Conservation (phyloP, 2,797 vertebrate species). For the Amblyraja radiata region DNA sequence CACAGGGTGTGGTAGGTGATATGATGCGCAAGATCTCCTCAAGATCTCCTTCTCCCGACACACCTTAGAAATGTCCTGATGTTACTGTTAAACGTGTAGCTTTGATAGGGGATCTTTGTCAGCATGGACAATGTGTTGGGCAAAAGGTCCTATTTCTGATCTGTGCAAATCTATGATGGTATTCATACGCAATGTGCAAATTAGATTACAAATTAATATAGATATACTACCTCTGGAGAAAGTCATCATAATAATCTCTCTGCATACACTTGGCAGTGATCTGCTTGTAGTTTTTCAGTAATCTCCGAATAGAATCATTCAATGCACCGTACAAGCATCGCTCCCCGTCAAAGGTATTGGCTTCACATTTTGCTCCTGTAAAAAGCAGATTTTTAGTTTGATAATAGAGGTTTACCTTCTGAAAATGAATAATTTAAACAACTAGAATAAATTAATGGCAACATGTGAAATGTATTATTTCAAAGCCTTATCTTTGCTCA, state of each 20-base stretch:
- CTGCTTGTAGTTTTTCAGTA: slow-evolving; percentile 88
- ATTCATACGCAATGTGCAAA: background rate
- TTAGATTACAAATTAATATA: background rate
- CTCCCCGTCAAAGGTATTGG: slow-evolving; percentile 93
- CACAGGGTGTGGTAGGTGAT: background rate
- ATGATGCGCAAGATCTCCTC: background rate
- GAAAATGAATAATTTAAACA: background rate
- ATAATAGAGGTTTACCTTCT: background rate
- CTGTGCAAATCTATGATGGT: no score
- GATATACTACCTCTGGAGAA: slow-evolving; percentile 75
- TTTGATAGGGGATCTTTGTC: no score
- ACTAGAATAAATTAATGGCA: background rate
- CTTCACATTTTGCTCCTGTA: slow-evolving; percentile 87
- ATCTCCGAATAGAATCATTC: slow-evolving; percentile 75
- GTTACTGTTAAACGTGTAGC: background rate
- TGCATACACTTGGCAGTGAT: slow-evolving; percentile 79
- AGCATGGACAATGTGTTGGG: no score
- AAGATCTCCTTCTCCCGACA: background rate
- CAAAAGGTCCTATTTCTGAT: no score
- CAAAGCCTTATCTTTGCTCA: background rate
- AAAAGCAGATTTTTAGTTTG: background rate
- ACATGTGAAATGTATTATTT: background rate
- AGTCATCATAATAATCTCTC: slow-evolving; percentile 81
- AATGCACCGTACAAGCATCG: slow-evolving; percentile 85
- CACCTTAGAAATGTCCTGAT: background rate